Percentiles rank a stretch among this genome's conserved stretches.
phyloP scores from a whole-genome alignment of 2,888 invertebrate genomes.

The Drepana falcataria region DNA sequence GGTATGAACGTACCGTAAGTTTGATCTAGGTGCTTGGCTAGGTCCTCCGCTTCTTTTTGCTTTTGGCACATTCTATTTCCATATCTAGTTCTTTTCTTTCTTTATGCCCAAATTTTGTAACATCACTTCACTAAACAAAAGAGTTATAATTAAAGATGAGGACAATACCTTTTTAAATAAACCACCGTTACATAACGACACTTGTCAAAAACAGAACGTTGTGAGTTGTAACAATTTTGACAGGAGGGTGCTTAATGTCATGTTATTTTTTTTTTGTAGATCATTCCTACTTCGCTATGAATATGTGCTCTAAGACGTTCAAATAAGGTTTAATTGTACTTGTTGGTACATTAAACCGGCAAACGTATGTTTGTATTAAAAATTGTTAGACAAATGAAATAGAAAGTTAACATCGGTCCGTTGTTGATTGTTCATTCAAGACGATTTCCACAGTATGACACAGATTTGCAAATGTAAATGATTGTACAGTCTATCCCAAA shows the following conservation, averaged over 20 bases:
- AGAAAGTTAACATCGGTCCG: conserved; percentile 42
- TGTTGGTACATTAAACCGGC: not conserved
- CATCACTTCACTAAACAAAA: not conserved
- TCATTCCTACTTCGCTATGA: conserved; percentile 4
- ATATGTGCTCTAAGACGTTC: conserved; percentile 14
- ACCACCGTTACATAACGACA: conserved; percentile 35
- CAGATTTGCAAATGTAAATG: conserved; percentile 3
- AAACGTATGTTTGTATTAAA: conserved; percentile 18
- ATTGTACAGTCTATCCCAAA: not conserved
- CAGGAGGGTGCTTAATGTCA: conserved; percentile 48
- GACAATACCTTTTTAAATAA: conserved; percentile 34
- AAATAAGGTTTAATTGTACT: conserved; percentile 11
- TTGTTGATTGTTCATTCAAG: conserved; percentile 41
- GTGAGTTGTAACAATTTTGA: conserved; percentile 43
- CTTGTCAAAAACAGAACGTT: conserved; percentile 35
- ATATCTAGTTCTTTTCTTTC: no score
- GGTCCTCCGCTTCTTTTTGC: no score
- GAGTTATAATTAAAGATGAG: not conserved
- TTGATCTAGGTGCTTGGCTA: no score
- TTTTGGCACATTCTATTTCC: conserved; percentile 4
- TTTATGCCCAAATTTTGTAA: not conserved
- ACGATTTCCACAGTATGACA: conserved; percentile 23
- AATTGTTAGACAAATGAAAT: conserved; percentile 46
- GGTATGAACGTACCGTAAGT: no score
- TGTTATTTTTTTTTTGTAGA: conserved; percentile 25